Base-by-base conservation (phyloP, 2,113 vertebrate genomes). In the Coreoperca whiteheadi region DNA sequence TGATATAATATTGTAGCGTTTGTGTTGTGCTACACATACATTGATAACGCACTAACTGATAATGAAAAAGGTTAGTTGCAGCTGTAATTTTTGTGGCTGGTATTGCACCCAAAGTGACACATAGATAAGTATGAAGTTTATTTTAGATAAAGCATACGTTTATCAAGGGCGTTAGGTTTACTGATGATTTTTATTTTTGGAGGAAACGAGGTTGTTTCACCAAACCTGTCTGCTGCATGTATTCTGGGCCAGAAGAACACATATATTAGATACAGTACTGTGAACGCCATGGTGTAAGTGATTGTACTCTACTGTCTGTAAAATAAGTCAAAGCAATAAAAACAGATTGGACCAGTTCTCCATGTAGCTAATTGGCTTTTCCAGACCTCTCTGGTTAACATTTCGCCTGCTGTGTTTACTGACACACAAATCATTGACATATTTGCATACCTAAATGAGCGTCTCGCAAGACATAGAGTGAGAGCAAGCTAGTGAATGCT, bases 401-500 rank as follows among this genome's bases (percentile, higher is more conserved):
- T 43, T 66, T 60, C 16, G 20, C 53, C 53, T 54, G 68, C 73
- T 74, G 69, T 53, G 57, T 83, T 80, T 23, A 76, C 82, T 56
- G 61, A 73, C 77, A 59, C 34, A 79, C 69, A 63, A 51, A 70
- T 77, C 30, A 74, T 56, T 65, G 72, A 74, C 61, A 77, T 64
- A 88, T 88, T 79, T 84, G 70, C 77, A 87, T 83, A 46, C 43
- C 32, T 79, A 81, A 81, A 81, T 68, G 59, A 72, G 39, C 0
- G 2, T 73, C 59, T 76, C 4, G 16, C 6, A 48, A 53, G 66
- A 60, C 48, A 60, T 15, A 20, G 20, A 73, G 56, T 25, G 75
- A 69, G 50, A 50, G 61, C 3, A 2, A 70, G 80, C 10, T 4
- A 30, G 56, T 77, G 65, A 46, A 9, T 39, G 54, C 54, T 50